phyloP scores from a whole-genome alignment of 1,140 invertebrate species.

The Holotrichia oblita region DNA sequence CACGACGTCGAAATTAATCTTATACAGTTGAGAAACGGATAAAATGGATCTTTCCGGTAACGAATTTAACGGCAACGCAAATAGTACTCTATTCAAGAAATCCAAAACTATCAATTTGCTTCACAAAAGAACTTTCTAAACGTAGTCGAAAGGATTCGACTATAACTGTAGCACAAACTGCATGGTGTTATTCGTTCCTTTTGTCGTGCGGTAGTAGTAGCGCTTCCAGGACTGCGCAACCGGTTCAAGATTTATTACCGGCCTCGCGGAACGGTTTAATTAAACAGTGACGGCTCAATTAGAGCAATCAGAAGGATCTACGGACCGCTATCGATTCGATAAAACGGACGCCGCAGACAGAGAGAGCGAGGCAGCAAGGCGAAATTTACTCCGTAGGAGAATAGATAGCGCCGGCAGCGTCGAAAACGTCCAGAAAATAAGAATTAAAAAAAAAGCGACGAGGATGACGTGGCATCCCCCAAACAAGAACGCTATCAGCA shows the following conservation, averaged over 20 bases:
- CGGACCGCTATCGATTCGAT: conserved; percentile 18
- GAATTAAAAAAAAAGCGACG: not conserved
- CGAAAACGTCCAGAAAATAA: not conserved
- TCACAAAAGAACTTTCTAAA: too few species aligned
- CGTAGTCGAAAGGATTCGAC: too few species aligned
- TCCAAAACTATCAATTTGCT: too few species aligned
- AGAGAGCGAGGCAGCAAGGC: not conserved
- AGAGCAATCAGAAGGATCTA: conserved; percentile 42
- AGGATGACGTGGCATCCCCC: not conserved
- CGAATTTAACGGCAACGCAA: too few species aligned
- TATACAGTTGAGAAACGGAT: too few species aligned
- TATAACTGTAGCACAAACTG: too few species aligned
- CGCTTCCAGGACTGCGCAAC: conserved; percentile 44
- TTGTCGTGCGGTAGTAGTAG: not conserved
- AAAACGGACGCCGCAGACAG: not conserved
- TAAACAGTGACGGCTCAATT: conserved; percentile 50
- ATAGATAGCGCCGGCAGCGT: not conserved
- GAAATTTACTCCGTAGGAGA: too few species aligned
- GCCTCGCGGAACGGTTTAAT: conserved; percentile 46
- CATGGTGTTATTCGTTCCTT: too few species aligned
- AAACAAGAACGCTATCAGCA: not conserved
- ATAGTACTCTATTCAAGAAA: too few species aligned
- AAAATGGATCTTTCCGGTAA: too few species aligned
- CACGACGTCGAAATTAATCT: too few species aligned
- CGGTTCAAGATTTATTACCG: conserved; percentile 45